Conservation (phyloP, 2,113 vertebrate genomes). For the Neolamprologus sp. region DNA sequence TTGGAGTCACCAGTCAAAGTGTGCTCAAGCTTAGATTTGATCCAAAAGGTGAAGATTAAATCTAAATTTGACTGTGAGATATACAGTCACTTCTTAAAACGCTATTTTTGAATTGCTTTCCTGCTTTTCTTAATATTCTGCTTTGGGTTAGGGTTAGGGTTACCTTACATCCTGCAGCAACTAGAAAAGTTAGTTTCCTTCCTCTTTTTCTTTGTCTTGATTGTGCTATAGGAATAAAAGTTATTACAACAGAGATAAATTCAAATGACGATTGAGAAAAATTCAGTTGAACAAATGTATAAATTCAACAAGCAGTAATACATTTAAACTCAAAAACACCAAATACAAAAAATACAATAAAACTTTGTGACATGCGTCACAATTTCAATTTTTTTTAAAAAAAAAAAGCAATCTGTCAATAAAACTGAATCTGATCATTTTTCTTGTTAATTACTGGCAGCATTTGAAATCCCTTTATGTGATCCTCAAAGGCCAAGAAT, state of each 20-base stretch:
- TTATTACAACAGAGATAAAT: background rate
- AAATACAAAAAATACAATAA: background rate
- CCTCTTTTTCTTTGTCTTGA: background rate
- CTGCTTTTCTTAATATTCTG: background rate
- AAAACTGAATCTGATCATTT: background rate
- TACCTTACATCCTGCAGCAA: background rate
- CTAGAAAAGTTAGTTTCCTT: background rate
- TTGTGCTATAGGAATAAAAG: background rate
- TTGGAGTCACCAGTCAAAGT: background rate
- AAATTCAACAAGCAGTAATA: background rate
- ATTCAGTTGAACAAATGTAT: background rate
- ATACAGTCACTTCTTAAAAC: background rate
- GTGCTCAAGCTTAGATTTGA: background rate
- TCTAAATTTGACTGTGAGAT: background rate
- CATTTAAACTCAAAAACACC: background rate
- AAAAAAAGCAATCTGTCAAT: background rate
- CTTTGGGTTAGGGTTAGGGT: background rate
- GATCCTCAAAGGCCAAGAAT: conserved; percentile 33
- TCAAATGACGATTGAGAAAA: background rate
- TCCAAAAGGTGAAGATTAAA: background rate
- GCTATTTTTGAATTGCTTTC: background rate
- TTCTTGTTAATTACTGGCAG: background rate
- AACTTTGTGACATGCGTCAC: background rate
- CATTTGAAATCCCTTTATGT: conserved; percentile 42
- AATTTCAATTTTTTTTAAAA: too few relatives aligned